phyloP scores from a whole-genome alignment of 2,888 invertebrate genomes.

The Aelia acuminata region DNA sequence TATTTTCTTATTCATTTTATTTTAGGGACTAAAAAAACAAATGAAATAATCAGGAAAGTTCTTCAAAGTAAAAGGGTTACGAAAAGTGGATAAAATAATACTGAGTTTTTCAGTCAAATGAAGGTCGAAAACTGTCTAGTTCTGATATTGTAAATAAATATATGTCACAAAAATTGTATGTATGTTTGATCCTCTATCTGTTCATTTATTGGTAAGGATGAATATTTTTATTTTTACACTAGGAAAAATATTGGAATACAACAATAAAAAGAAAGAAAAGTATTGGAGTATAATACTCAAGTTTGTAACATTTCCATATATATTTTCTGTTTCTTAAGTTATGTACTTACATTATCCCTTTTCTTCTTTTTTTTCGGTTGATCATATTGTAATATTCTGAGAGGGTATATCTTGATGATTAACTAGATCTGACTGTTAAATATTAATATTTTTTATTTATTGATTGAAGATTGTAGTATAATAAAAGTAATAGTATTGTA shows the following conservation, averaged over 20 bases:
- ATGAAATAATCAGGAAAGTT: constrained; percentile 1
- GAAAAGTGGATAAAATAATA: constrained; percentile 13
- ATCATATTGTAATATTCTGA: no score
- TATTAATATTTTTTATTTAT: no score
- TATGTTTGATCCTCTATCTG: not conserved
- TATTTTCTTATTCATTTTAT: not conserved
- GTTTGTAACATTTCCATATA: no score
- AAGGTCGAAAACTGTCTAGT: not conserved
- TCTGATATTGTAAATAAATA: constrained; percentile 34
- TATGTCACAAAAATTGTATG: constrained; percentile 15
- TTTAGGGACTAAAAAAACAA: constrained; percentile 17
- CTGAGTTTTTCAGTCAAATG: not conserved
- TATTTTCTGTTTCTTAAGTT: no score
- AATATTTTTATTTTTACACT: not conserved
- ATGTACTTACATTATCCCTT: no score
- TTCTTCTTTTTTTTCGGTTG: no score
- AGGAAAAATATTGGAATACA: no score
- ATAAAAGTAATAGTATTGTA: no score
- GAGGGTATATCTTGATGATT: no score
- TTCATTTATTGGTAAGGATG: not conserved
- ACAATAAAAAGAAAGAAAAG: not conserved
- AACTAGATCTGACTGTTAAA: no score
- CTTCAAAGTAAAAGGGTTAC: constrained; percentile 1
- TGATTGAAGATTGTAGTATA: no score
- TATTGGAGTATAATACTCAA: no score